A percentile compares a stretch with the other conserved stretches of the same genome.
These are phyloP conservation scores for Rhadinocentrus ornatus DNA, from an alignment of 2,797 vertebrate genomes.

Conservation along the genomic window DNA sequence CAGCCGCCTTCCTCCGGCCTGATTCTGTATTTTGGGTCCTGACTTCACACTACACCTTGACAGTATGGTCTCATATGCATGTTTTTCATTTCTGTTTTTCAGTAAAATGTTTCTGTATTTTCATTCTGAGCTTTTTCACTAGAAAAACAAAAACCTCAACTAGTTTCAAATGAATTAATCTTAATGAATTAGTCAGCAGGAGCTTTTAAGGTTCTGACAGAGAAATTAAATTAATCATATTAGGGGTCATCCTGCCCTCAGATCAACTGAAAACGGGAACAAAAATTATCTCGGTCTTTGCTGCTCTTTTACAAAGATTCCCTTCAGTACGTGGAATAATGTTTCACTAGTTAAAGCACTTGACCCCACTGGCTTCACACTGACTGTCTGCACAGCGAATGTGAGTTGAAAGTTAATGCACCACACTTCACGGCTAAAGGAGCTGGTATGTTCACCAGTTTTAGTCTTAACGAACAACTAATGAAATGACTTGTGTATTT, in stretches of 20 bases:
- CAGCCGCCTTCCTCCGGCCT: too few relatives aligned
- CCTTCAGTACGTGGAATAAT: not conserved
- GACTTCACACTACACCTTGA: too few relatives aligned
- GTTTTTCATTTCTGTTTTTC: too few relatives aligned
- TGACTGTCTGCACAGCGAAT: not conserved
- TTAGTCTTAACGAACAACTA: not conserved
- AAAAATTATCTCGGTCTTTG: not conserved
- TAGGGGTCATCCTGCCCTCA: not conserved
- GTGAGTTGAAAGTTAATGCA: not conserved
- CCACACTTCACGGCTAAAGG: not conserved
- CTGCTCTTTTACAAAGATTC: not conserved
- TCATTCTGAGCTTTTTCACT: not conserved
- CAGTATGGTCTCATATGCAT: too few relatives aligned
- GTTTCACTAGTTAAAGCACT: not conserved
- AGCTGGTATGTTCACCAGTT: not conserved
- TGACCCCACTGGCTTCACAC: not conserved
- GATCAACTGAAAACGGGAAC: not conserved
- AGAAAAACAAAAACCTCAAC: not conserved
- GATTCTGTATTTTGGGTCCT: too few relatives aligned
- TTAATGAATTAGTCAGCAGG: not conserved
- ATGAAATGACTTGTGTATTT: not conserved
- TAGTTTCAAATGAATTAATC: not conserved
- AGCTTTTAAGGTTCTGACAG: not conserved
- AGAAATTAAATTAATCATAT: constrained; percentile 12
- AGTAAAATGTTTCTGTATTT: too few relatives aligned